phyloP scores from a whole-genome alignment of 2,888 invertebrate genomes.

The Steinernema hermaphroditum region DNA sequence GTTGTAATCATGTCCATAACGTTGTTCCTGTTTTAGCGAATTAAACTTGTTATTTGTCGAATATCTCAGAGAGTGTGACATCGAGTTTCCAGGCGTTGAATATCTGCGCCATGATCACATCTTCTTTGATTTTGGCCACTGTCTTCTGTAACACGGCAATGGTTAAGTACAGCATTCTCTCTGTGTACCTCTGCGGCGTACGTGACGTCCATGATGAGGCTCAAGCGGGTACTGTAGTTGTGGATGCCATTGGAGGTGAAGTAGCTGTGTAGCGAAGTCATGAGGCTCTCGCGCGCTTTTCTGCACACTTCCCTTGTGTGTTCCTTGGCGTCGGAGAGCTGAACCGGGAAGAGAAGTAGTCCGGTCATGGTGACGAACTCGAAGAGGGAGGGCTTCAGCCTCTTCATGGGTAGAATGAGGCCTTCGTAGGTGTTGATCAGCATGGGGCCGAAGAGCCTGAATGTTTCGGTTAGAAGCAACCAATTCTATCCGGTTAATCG shows the following conservation, averaged over 20 bases:
- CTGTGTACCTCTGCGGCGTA: background rate
- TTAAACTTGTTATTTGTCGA: too few relatives aligned
- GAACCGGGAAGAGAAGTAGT: background rate
- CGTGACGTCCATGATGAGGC: background rate
- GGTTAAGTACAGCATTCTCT: background rate
- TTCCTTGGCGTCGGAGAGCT: background rate
- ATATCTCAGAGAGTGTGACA: background rate
- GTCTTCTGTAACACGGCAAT: background rate
- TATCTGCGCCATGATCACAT: constrained; percentile 5
- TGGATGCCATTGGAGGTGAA: background rate
- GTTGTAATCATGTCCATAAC: too few relatives aligned
- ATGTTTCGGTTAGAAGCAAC: too few relatives aligned
- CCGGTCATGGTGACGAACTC: constrained; percentile 19
- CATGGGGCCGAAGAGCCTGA: background rate
- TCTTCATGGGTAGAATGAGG: background rate
- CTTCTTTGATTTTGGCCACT: background rate
- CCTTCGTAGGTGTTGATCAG: background rate
- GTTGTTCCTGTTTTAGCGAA: too few relatives aligned
- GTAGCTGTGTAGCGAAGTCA: background rate
- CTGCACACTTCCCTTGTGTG: background rate
- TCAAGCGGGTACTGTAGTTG: background rate
- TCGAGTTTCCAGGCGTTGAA: background rate
- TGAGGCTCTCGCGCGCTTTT: background rate
- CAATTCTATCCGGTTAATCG: too few relatives aligned
- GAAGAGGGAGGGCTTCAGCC: background rate